Conservation (phyloP, 2,888 invertebrate species). For the Tipula vernalis region DNA sequence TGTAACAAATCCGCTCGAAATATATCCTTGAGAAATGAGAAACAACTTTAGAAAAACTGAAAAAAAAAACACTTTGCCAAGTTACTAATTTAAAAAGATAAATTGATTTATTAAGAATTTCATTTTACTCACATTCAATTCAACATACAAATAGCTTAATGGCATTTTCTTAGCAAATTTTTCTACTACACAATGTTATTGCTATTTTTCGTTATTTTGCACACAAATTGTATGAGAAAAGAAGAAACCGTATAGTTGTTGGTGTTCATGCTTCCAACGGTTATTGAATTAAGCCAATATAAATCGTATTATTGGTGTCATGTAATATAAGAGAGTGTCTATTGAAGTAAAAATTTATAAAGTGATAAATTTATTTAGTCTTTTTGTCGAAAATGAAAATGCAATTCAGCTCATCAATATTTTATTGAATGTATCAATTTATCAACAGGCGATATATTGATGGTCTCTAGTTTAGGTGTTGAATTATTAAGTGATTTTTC, state of each 20-base stretch:
- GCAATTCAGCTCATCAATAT: conserved; percentile 4
- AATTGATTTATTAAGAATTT: background rate
- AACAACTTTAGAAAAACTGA: background rate
- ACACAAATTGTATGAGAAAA: background rate
- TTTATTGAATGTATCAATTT: background rate
- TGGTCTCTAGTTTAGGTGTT: background rate
- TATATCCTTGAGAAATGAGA: background rate
- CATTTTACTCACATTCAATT: background rate
- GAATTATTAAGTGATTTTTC: background rate
- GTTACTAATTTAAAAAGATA: background rate
- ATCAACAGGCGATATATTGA: background rate
- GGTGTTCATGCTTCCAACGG: conserved; percentile 4
- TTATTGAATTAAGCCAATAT: conserved; percentile 4
- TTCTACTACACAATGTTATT: background rate
- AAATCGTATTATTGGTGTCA: background rate
- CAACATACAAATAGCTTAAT: background rate
- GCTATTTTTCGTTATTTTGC: background rate
- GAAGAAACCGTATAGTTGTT: background rate
- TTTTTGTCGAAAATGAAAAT: background rate
- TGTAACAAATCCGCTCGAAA: background rate
- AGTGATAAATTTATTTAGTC: background rate
- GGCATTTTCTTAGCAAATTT: background rate
- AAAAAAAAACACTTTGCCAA: background rate
- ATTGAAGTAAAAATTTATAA: background rate
- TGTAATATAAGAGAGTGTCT: background rate